These are phyloP conservation scores for Lagocephalus sceleratus DNA, from an alignment of 2,797 vertebrate genomes.

Conservation along the genomic window DNA sequence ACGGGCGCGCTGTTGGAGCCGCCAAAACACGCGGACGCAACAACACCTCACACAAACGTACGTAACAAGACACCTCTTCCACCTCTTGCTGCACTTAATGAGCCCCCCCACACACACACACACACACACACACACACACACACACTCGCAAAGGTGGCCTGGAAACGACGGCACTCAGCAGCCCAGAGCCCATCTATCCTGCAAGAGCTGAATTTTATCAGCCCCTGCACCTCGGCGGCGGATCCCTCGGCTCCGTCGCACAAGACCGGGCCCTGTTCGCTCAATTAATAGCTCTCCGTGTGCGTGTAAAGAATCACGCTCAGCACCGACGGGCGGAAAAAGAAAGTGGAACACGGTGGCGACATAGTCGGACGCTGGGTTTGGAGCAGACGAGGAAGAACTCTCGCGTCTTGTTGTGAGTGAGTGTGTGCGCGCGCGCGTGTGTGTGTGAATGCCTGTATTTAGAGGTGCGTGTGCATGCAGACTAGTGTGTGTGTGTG, in stretches of 20 bases:
- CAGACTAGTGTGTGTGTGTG: background rate
- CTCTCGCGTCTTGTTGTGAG: conserved; percentile 33
- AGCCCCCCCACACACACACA: conserved; percentile 40
- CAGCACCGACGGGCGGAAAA: conserved; percentile 38
- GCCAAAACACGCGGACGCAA: conserved; percentile 15
- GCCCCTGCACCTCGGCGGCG: conserved; percentile 35
- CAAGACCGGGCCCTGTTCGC: conserved; percentile 40
- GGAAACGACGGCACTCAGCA: conserved; percentile 58
- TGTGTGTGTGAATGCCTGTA: conserved; percentile 2
- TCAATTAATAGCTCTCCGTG: conserved; percentile 43
- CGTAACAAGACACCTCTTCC: conserved; percentile 45
- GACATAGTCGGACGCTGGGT: conserved; percentile 23
- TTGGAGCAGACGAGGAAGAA: no score
- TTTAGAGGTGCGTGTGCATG: background rate
- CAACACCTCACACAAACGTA: conserved; percentile 14
- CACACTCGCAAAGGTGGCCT: conserved; percentile 30
- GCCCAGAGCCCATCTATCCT: conserved; percentile 44
- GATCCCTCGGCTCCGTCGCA: conserved; percentile 39
- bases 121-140: conserved; percentile 2
- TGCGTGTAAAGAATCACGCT: conserved; percentile 24
- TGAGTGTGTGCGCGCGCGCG: conserved; percentile 15
- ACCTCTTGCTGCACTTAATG: conserved; percentile 55
- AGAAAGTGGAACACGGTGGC: conserved; percentile 39
- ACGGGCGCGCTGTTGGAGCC: conserved; percentile 9
- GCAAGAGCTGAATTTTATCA: conserved; percentile 51